phyloP scores from a whole-genome alignment of 2,797 vertebrate genomes.

The Pipistrellus nathusii region DNA sequence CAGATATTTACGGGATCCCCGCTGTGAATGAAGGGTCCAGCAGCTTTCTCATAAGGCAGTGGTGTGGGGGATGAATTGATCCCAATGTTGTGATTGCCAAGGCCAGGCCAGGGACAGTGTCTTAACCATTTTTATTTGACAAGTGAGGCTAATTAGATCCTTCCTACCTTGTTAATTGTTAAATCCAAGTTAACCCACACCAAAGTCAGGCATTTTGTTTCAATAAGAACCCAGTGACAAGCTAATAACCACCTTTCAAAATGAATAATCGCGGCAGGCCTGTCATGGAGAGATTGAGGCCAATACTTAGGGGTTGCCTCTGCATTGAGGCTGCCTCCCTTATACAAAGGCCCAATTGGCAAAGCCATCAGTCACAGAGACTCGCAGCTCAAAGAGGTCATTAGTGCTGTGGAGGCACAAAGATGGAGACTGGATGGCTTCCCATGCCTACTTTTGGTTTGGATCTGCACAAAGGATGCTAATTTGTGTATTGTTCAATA shows the following conservation, averaged over 20 bases:
- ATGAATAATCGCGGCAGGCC: not conserved
- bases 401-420: not conserved
- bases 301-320: not conserved
- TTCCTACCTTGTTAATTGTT: not conserved
- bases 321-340: not conserved
- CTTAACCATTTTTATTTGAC: not conserved
- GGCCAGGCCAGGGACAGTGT: not conserved
- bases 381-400: not conserved
- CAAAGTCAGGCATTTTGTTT: not conserved
- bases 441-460: not conserved
- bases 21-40: not conserved
- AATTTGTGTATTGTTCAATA: not conserved
- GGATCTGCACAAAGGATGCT: not conserved
- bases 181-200: not conserved
- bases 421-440: not conserved
- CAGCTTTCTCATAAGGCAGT: not conserved
- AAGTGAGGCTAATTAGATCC: not conserved
- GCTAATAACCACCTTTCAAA: not conserved
- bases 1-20: not conserved
- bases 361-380: not conserved
- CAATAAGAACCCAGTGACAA: not conserved
- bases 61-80: not conserved
- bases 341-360: not conserved
- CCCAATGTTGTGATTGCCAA: not conserved
- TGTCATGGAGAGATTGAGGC: not conserved